These are phyloP conservation scores for Alexandromys fortis DNA, from an alignment of 2,113 vertebrate genomes.

Conservation along the genomic window DNA sequence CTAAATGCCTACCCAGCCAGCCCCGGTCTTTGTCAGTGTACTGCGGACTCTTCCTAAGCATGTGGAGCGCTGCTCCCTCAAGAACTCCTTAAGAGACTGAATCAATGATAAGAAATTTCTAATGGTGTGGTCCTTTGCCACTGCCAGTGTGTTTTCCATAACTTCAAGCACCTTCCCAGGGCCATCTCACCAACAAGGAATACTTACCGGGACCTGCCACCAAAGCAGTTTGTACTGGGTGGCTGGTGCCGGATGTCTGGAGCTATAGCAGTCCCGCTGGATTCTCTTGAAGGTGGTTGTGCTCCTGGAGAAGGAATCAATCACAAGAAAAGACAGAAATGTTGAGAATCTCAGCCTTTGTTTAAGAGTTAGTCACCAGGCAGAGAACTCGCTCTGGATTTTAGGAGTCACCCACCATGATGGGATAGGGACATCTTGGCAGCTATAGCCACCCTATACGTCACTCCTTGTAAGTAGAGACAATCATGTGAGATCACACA, in stretches of 20 bases:
- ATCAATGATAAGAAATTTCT: neutral
- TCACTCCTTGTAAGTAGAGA: neutral
- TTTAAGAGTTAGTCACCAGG: neutral
- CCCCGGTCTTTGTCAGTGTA: neutral
- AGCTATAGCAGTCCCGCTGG: constrained; percentile 17
- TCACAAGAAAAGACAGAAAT: constrained; percentile 33
- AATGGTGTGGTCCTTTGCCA: neutral
- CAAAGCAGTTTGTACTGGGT: constrained; percentile 85
- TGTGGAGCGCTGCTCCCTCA: neutral
- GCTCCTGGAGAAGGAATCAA: constrained; percentile 75
- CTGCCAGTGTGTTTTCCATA: neutral
- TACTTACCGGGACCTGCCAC: constrained; percentile 85
- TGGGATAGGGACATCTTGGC: neutral
- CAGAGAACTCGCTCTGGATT: neutral
- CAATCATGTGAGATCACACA: neutral
- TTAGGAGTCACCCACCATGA: neutral
- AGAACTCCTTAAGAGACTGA: neutral
- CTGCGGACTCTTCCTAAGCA: neutral
- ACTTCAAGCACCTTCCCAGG: neutral
- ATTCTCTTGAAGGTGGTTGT: constrained; percentile 81
- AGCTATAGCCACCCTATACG: neutral
- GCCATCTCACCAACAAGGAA: neutral
- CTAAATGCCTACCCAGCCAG: neutral
- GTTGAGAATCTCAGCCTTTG: constrained; percentile 10
- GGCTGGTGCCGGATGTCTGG: constrained; percentile 78